A percentile compares a stretch with the other conserved stretches of the same genome.
Conservation (phyloP, 2,113 vertebrate species). For the Hirundichthys speculiger region DNA sequence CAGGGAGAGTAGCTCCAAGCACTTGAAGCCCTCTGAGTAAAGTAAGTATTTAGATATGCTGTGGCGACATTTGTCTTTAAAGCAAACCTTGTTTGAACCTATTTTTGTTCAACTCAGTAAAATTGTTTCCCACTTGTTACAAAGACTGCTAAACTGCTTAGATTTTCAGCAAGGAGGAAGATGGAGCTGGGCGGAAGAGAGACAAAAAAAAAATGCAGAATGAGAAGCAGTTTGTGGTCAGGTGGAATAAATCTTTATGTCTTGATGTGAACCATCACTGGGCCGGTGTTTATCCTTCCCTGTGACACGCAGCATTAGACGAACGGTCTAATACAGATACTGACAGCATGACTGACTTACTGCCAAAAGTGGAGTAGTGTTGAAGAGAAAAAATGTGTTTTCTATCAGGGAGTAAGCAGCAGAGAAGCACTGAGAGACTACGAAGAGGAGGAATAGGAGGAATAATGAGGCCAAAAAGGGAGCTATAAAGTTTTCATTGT, state of each 20-base stretch:
- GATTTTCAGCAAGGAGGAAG: too few species aligned
- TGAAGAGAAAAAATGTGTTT: constrained; percentile 72
- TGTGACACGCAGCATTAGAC: constrained; percentile 31
- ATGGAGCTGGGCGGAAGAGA: constrained; percentile 32
- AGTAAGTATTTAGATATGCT: neutral
- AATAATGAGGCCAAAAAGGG: constrained; percentile 65
- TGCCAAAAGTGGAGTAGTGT: constrained; percentile 43
- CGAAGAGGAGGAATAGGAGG: constrained; percentile 26
- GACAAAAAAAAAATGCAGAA: constrained; percentile 6
- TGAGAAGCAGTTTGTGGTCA: constrained; percentile 22
- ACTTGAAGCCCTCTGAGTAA: constrained; percentile 18
- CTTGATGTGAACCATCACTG: constrained; percentile 35
- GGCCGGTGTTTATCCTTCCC: constrained; percentile 30
- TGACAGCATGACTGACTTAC: constrained; percentile 41
- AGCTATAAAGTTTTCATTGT: constrained; percentile 75
- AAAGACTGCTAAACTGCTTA: constrained; percentile 51
- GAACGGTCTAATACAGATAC: constrained; percentile 27
- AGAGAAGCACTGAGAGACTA: constrained; percentile 31
- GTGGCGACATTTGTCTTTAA: constrained; percentile 1
- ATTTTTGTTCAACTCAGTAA: constrained; percentile 28
- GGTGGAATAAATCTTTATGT: constrained; percentile 49
- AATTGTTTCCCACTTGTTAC: constrained; percentile 49
- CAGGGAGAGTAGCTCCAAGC: constrained; percentile 8
- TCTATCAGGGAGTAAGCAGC: constrained; percentile 60
- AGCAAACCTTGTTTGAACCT: constrained; percentile 11